Evolutionary conservation across 2,113 vertebrate species (phyloP).

Genomic region (Sminthopsis crassicaudata): DNA sequence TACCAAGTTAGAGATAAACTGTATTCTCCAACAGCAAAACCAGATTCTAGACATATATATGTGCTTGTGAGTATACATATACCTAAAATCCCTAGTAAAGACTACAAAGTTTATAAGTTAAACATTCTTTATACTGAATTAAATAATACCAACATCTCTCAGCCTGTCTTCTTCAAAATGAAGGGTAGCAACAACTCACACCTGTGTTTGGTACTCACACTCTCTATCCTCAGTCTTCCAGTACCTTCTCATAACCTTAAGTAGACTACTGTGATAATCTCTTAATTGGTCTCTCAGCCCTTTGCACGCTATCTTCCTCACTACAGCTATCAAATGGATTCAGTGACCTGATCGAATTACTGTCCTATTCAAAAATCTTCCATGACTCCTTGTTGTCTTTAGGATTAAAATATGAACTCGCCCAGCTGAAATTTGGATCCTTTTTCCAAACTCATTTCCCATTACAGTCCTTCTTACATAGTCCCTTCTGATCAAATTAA

Average conservation of each 20-base stretch:
- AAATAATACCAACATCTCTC: not conserved
- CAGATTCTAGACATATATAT: not conserved
- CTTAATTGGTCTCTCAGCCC: not conserved
- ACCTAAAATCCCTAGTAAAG: not conserved
- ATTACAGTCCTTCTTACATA: not conserved
- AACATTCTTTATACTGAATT: not conserved
- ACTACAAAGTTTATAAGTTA: not conserved
- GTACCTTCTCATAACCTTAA: not conserved
- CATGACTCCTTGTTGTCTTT: not conserved
- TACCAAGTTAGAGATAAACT: not conserved
- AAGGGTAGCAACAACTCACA: not conserved
- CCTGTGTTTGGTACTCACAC: not conserved
- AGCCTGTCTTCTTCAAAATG: not conserved
- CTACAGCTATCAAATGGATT: not conserved
- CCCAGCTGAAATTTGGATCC: not conserved
- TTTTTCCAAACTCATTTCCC: not conserved
- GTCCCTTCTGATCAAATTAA: not conserved
- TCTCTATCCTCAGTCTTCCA: not conserved
- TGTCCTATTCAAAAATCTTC: not conserved
- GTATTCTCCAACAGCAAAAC: not conserved
- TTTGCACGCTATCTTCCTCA: not conserved
- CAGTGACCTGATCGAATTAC: not conserved
- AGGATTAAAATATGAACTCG: not conserved
- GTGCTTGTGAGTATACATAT: not conserved
- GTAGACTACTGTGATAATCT: not conserved